Base-by-base conservation (phyloP, 1,140 invertebrate genomes). In the Cryptotermes secundus region DNA sequence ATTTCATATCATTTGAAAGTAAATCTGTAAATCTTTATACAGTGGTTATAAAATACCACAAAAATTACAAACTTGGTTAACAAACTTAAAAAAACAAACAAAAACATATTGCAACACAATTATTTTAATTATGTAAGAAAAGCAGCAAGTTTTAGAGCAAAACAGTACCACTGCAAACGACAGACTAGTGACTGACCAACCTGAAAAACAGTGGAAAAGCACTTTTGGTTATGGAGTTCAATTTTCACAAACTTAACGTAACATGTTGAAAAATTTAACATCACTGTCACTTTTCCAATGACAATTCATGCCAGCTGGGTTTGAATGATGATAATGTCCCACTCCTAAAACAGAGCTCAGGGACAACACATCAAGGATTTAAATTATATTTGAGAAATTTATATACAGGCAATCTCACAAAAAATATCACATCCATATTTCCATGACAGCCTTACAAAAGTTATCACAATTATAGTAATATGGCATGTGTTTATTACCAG, bases 391-490 rank as follows among this genome's bases (percentile, higher is more conserved):
- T 9, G 59, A 31, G 59, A 14, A 31, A 7, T 10, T 59, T 24
- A n/a, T 22, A 59, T 59, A 59, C 7, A 59, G 53, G 19, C 53
- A 59, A 24, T 59, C 53, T 59, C 80, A 42, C 22, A 81, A 45
- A 82, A 81, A 81, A 81, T 81, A 81, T 81, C 81, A 81, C 81
- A 81, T 81, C 19, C 81, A 49, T 81, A 82, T 45, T n/a, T 53
- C 36, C 36, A 82, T 82, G 16, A 82, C 81, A 82, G 42, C 34
- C 42, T 82, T 53, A 38, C 81, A 82, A 82, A 82, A 82, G 42
- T 45, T 82, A 82, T 82, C 81, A 82, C 81, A 82, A 26, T 72
- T n/a, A 72, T n/a, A 82, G 31, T 42, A 26, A 42, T 45, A 26
- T 53, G 42, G 81, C n/a, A 7, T 31, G 19, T 45, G 31, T 34